Evolutionary conservation across 2,797 vertebrate species (phyloP), one percentile per base, ranked within the genome.

Genomic region (Mastacembelus armatus): DNA sequence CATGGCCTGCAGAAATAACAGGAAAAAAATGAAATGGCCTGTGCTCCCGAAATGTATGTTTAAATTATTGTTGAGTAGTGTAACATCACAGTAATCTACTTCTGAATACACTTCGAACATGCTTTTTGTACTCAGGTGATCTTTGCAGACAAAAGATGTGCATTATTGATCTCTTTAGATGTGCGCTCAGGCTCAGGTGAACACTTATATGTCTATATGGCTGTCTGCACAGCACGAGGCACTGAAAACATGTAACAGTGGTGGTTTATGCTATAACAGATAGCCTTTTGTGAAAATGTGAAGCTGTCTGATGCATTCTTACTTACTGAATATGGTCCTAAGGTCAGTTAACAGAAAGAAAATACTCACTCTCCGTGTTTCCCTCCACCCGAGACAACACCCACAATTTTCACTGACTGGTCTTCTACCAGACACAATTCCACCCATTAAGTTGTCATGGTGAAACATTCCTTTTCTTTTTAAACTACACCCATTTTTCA

Each of bases 391-490:
- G 48, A 81, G 74, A 74, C 45, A 40, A 78, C 36, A 71, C 66
- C 73, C 33, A 62, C 58, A 61, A 74, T 86, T 84, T 79, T 74
- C 67, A 55, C 9, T 36, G 40, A 61, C 18, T 30, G 57, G 33
- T 29, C 58, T 63, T 80, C 80, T 55, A 50, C 42, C 29, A 33
- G 77, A 78, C 60, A 68, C 50, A 75, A 19, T 67, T 43, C 50
- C 40, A 76, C 68, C 60, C 70, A 49, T 66, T 76, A 65, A 80
- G 79, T 66, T 86, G 60, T 85, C 77, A 80, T 11, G 29, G 12
- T 66, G 27, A 49, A 55, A 74, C n/a, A 12, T 54, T 59, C 18
- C 21, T 50, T 63, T 36, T 19, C 43, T 48, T 57, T 61, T 52
- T 58, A n/a, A 80, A 67, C 29, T 22, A 48, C 35, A 61, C 39